These are phyloP conservation scores for Listronotus oregonensis DNA, from an alignment of 1,140 invertebrate species.

Conservation along the genomic window DNA sequence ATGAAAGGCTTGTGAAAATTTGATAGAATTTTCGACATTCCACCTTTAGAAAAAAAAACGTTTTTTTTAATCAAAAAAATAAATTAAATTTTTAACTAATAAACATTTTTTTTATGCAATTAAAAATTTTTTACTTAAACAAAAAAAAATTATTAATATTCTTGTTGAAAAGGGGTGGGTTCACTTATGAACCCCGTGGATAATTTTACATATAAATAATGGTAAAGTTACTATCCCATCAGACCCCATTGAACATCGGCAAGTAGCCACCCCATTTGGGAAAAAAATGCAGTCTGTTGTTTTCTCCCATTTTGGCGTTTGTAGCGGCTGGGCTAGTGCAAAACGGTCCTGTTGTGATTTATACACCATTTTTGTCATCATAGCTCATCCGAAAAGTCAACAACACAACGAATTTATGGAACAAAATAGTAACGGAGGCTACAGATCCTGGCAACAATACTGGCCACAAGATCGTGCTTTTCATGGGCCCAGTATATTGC, in stretches of 20 bases:
- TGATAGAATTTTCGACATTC: constrained; percentile 4
- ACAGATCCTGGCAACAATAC: constrained; percentile 10
- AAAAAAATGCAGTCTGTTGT: constrained; percentile 28
- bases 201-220: constrained; percentile 26
- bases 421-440: not conserved
- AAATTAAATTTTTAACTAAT: too few species aligned
- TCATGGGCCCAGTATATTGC: not conserved
- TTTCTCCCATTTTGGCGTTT: constrained; percentile 24
- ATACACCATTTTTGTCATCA: not conserved
- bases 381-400: not conserved
- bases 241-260: constrained; percentile 9
- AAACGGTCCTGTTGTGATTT: not conserved
- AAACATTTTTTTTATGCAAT: too few species aligned
- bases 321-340: constrained; percentile 13
- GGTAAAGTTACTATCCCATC: constrained; percentile 8
- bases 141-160: too few species aligned
- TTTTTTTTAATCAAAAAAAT: not conserved
- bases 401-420: not conserved
- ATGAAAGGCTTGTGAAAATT: too few species aligned
- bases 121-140: too few species aligned
- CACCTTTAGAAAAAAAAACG: constrained; percentile 11
- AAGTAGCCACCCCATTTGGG: constrained; percentile 8
- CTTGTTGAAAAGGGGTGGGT: not conserved
- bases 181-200: not conserved
- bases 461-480: not conserved